Evolutionary conservation across 2,888 invertebrate species (phyloP).

Genomic region (Cylindroiulus punctatus): DNA sequence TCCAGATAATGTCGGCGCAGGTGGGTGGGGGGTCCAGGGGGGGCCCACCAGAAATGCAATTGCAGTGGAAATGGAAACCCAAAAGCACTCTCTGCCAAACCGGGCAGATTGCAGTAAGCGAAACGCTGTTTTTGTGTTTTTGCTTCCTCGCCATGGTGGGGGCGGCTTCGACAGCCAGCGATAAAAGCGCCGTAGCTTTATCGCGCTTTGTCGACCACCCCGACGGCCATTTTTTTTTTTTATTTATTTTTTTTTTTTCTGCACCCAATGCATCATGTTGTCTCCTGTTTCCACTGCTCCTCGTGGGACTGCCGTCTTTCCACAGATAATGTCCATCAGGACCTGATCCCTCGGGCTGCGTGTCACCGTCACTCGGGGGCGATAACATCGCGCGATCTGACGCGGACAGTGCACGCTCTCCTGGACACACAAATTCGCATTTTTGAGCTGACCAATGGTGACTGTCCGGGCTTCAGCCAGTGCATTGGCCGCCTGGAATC

Average conservation of each 20-base stretch:
- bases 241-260: neutral
- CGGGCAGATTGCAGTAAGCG: conserved; percentile 4
- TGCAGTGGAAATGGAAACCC: conserved; percentile 43
- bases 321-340: conserved; percentile 13
- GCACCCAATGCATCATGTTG: conserved; percentile 38
- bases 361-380: neutral
- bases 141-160: neutral
- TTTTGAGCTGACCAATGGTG: no score
- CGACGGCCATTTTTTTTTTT: neutral
- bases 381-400: neutral
- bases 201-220: conserved; percentile 21
- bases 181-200: conserved; percentile 36
- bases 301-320: neutral
- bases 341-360: neutral
- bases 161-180: neutral
- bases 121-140: neutral
- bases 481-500: no score
- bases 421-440: neutral
- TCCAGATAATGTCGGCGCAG: conserved; percentile 26
- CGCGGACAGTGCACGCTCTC: neutral
- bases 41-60: conserved; percentile 9
- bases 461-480: no score
- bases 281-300: neutral
- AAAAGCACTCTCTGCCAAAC: conserved; percentile 17
- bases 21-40: neutral